Conservation (phyloP, 1,140 invertebrate genomes). For the Ruditapes philippinarum region DNA sequence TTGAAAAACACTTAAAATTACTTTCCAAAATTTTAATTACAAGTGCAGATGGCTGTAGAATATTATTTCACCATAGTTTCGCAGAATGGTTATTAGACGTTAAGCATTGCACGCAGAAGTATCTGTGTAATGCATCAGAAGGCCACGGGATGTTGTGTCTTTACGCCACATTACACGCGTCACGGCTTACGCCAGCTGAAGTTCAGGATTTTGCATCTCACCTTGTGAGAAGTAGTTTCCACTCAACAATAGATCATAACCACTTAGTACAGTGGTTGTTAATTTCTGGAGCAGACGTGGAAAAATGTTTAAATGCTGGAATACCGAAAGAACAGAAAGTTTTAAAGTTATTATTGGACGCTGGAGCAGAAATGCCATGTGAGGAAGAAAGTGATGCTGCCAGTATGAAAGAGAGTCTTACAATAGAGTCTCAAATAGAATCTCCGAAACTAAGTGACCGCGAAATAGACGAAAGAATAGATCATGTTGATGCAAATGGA, state of each 20-base stretch:
- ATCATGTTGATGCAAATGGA: slow-evolving; percentile 87
- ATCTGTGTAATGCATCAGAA: slow-evolving; percentile 94
- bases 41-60: slow-evolving; percentile 89
- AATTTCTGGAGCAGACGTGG: slow-evolving; percentile 81
- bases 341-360: slow-evolving; percentile 83
- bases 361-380: slow-evolving; percentile 80
- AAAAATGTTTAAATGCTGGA: slow-evolving; percentile 80
- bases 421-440: slow-evolving; percentile 56
- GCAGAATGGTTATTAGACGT: slow-evolving; percentile 98
- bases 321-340: slow-evolving; percentile 84
- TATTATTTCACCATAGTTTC: slow-evolving; percentile 94
- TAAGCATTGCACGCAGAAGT: slow-evolving; percentile 98
- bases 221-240: slow-evolving; percentile 86
- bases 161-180: slow-evolving; percentile 91
- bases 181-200: slow-evolving; percentile 87
- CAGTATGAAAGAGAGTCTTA: slow-evolving; percentile 66
- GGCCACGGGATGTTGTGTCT: slow-evolving; percentile 96
- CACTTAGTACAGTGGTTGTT: slow-evolving; percentile 87
- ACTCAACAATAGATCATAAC: slow-evolving; percentile 85
- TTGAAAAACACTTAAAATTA: slow-evolving; percentile 93
- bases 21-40: slow-evolving; percentile 90
- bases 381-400: slow-evolving; percentile 68
- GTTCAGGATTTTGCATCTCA: slow-evolving; percentile 89
- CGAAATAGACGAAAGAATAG: slow-evolving; percentile 77
- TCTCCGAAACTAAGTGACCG: slow-evolving; percentile 54